Evolutionary conservation across 2,113 vertebrate species (phyloP), one percentile per base, ranked within the genome.

Genomic region (Pseudonaja textilis): DNA sequence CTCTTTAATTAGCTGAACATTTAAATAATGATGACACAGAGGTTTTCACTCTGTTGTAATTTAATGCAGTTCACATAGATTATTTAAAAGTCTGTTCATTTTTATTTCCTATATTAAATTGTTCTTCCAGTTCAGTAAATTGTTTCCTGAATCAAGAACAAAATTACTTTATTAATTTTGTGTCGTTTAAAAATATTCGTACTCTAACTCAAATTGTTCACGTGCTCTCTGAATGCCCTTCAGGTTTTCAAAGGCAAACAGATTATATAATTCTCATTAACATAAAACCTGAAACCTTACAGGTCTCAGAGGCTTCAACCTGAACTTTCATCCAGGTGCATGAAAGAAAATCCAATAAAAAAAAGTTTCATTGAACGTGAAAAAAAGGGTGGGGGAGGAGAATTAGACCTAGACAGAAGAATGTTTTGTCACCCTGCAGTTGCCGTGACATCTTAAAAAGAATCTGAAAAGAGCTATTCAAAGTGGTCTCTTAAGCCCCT

Each of bases 21-120:
- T 97, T 97, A 97, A 98, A 97, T 97, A 96, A 95, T 97, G 97
- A 97, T 97, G 96, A 97, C 97, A 97, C 92, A 94, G 95, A 74
- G 95, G 97, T 97, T 98, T 97, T 96, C 96, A 97, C 96, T 97
- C 96, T 95, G 96, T 95, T 81, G 95, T 97, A 97, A 97, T 98
- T 98, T 97, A 97, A 97, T 97, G 97, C 97, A 97, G 96, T 97
- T 98, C 97, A 97, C 96, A 97, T 97, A 97, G 97, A 97, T 97
- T 96, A 94, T 96, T 97, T 97, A 97, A 97, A 96, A 96, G 95
- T 95, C 96, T 93, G 95, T 95, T 97, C 89, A 0, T 95, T 98
- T 98, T 97, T 98, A 98, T 97, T 98, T 97, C 96, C 95, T 94
- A 96, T 98, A 97, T 98, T 96, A 97, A 98, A 98, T 98, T 98